phyloP scores from a whole-genome alignment of 2,113 vertebrate species.

The Crotalus viridis region DNA sequence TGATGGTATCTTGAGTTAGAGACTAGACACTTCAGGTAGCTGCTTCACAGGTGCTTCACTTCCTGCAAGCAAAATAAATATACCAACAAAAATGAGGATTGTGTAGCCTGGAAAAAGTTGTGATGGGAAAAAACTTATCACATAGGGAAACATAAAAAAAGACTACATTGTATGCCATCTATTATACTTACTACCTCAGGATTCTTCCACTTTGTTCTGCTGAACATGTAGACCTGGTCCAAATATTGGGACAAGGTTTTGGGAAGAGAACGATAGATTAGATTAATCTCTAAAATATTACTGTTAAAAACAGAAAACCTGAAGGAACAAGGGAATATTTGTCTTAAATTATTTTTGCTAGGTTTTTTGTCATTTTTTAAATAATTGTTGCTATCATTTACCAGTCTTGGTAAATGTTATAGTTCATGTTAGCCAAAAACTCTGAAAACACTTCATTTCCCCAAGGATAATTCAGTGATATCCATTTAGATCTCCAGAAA shows the following conservation, averaged over 20 bases:
- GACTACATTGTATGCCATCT: background rate
- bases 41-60: background rate
- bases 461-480: slow-evolving; percentile 39
- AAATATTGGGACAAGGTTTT: background rate
- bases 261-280: slow-evolving; percentile 22
- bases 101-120: background rate
- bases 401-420: slow-evolving; percentile 22
- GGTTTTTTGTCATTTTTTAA: slow-evolving; percentile 22
- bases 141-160: background rate
- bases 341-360: slow-evolving; percentile 26
- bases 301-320: slow-evolving; percentile 6
- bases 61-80: background rate
- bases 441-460: slow-evolving; percentile 43
- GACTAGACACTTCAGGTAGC: background rate
- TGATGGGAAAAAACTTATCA: background rate
- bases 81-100: background rate
- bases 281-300: slow-evolving; percentile 33
- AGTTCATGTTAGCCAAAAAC: slow-evolving; percentile 43
- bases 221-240: too few species aligned
- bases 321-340: background rate
- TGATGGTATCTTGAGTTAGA: background rate
- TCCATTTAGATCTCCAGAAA: slow-evolving; percentile 70
- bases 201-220: background rate
- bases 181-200: background rate
- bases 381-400: background rate